Percentiles rank a stretch among this genome's conserved stretches.
Evolutionary conservation across 2,797 vertebrate species (phyloP).

Genomic region (Erethizon dorsatum): DNA sequence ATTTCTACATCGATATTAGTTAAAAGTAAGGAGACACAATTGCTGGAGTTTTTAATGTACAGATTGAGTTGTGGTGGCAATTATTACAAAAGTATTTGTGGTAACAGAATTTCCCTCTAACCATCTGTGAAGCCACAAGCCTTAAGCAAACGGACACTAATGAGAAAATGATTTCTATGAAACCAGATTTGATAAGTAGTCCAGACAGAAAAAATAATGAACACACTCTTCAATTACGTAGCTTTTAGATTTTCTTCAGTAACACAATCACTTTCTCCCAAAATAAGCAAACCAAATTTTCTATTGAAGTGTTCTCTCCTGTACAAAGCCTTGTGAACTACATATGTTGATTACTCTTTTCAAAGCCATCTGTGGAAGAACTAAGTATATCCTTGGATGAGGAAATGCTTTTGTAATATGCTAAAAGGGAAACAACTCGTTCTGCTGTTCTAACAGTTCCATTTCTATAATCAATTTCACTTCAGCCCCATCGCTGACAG

Average conservation of each 20-base stretch:
- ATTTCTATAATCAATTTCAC: constrained; percentile 60
- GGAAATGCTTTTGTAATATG: constrained; percentile 45
- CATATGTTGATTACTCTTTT: constrained; percentile 43
- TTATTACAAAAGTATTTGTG: background rate
- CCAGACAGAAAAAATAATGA: background rate
- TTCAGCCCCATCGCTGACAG: constrained; percentile 7
- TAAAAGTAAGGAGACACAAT: constrained; percentile 24
- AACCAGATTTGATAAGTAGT: background rate
- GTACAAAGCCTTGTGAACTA: constrained; percentile 9
- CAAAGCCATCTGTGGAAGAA: constrained; percentile 69
- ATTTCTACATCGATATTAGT: constrained; percentile 7
- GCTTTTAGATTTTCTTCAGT: constrained; percentile 56
- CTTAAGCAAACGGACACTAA: constrained; percentile 42
- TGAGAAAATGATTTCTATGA: constrained; percentile 44
- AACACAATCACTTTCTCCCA: constrained; percentile 44
- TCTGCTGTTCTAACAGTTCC: constrained; percentile 19
- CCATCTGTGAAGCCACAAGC: background rate
- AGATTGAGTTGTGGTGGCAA: constrained; percentile 1
- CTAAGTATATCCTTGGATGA: constrained; percentile 36
- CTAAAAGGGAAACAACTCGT: constrained; percentile 56
- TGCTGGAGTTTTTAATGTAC: background rate
- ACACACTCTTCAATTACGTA: background rate
- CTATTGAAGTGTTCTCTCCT: constrained; percentile 36
- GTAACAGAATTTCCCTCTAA: constrained; percentile 5
- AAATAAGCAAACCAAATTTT: constrained; percentile 60